Percentiles rank a stretch among this genome's conserved stretches.
These are phyloP conservation scores for Mylabris sibirica DNA, from an alignment of 2,888 invertebrate species.

Conservation along the genomic window DNA sequence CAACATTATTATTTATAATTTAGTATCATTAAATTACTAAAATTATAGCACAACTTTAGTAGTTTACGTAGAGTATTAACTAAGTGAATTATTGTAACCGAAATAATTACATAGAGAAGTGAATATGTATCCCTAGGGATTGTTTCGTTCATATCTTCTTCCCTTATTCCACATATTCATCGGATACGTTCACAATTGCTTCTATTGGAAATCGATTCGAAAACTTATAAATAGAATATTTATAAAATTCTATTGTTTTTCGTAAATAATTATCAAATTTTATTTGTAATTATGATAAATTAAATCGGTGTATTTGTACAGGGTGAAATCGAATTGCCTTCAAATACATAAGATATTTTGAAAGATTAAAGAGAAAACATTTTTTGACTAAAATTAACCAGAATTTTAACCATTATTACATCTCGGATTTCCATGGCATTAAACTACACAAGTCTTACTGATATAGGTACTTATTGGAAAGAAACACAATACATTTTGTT, in stretches of 20 bases:
- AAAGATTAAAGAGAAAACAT: no score
- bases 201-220: constrained; percentile 19
- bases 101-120: constrained; percentile 42
- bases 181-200: not conserved
- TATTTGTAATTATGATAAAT: no score
- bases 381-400: no score
- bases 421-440: no score
- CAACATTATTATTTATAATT: constrained; percentile 45
- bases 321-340: no score
- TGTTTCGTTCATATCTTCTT: constrained; percentile 25
- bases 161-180: not conserved
- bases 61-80: constrained; percentile 41
- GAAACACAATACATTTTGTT: no score
- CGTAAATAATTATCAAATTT: no score
- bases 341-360: no score
- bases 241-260: not conserved
- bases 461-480: no score
- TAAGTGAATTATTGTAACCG: constrained; percentile 46
- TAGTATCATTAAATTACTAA: constrained; percentile 44
- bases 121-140: constrained; percentile 32
- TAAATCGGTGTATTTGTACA: no score
- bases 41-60: constrained; percentile 45
- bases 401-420: no score
- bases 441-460: no score
- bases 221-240: not conserved